These are phyloP conservation scores for Brassicogethes aeneus DNA, from an alignment of 2,888 invertebrate species.

Conservation along the genomic window DNA sequence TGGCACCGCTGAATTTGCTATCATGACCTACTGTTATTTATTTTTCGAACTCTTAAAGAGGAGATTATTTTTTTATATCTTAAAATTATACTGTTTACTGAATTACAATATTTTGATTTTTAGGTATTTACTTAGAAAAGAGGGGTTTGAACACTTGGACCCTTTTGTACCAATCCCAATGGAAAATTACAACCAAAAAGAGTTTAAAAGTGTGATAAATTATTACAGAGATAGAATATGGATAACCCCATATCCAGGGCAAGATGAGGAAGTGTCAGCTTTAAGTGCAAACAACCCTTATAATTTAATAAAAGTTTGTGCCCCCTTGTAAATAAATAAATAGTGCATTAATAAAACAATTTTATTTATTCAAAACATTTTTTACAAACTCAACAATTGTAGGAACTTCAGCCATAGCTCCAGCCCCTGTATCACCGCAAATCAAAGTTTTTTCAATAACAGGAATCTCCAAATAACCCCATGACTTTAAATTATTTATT, in stretches of 20 bases:
- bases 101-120: too few species aligned
- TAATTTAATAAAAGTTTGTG: conserved; percentile 59
- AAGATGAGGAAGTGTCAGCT: conserved; percentile 64
- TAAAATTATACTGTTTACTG: too few species aligned
- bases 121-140: conserved; percentile 62
- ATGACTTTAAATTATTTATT: conserved; percentile 58
- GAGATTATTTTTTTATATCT: too few species aligned
- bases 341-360: too few species aligned
- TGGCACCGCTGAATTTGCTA: too few species aligned
- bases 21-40: too few species aligned
- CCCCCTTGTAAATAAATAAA: conserved; percentile 53
- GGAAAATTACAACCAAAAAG: conserved; percentile 64
- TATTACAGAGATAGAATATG: conserved; percentile 83
- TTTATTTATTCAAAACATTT: too few species aligned
- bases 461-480: conserved; percentile 81
- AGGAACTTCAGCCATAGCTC: conserved; percentile 90
- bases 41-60: too few species aligned
- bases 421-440: conserved; percentile 89
- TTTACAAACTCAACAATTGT: conserved; percentile 51
- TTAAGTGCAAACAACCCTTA: conserved; percentile 67
- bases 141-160: conserved; percentile 86
- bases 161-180: conserved; percentile 87
- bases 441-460: conserved; percentile 80
- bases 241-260: conserved; percentile 59
- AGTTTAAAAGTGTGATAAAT: conserved; percentile 69